Evolutionary conservation across 2,888 invertebrate species (phyloP), one percentile per base, ranked within the genome.

Genomic region (Tenthredo notha): DNA sequence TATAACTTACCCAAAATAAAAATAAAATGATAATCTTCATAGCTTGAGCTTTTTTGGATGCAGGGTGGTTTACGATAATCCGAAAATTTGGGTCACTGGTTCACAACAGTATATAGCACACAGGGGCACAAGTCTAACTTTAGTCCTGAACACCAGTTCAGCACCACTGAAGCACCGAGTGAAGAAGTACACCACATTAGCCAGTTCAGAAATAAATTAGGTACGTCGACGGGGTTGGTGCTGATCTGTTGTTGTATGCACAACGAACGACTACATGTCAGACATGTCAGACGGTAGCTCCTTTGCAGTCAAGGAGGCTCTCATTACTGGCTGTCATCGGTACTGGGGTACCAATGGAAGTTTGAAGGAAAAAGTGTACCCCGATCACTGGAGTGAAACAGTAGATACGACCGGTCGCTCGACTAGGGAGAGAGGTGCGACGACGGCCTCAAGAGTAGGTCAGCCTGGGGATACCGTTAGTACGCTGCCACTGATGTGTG

Each of bases 401-500:
- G 86, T 82, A 80, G 82, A 85, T 85, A 82, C 82, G 67, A 47
- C 61, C 47, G 67, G 47, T 70, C 54, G 67, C 33, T 50, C 74
- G 84, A 50, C 77, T 37, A 84, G 84, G 84, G 85, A 85, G 85
- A 85, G 85, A 85, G 85, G 83, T 84, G 72, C 85, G 85, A 84
- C 74, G 84, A 58, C 84, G 84, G 84, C 84, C 74, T 86, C 75
- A 86, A 90, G 91, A 92, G 92, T 92, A 91, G 92, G 92, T 92
- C 92, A 92, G 88, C 88, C 87, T 87, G 86, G 78, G 87, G 88
- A 88, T 92, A 92, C 92, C 92, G 92, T 92, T 92, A 92, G 90
- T 90, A 88, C 89, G 90, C 90, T 90, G 89, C 90, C 90, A 92
- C 90, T 91, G 91, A 92, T 92, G 92, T 92, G 92, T 92, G 92